Percentiles rank a stretch among this genome's conserved stretches.
Conservation (phyloP, 2,888 invertebrate species). For the Leptinotarsa peninsularis region DNA sequence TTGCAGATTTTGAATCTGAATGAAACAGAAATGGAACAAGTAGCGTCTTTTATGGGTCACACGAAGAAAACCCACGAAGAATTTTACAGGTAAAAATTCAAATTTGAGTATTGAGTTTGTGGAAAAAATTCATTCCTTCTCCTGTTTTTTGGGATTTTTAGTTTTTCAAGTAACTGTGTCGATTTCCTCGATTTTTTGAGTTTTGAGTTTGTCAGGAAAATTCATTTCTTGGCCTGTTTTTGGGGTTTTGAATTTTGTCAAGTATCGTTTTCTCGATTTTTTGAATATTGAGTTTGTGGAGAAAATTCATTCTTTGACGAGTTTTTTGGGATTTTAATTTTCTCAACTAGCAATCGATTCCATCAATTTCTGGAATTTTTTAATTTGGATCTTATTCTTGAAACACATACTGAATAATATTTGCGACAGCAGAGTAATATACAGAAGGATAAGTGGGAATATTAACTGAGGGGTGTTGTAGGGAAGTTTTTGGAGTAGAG, state of each 20-base stretch:
- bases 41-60: constrained; percentile 34
- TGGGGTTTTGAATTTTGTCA: not conserved
- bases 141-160: not conserved
- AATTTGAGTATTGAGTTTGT: not conserved
- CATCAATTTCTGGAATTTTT: not conserved
- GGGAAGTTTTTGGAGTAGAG: constrained; percentile 5
- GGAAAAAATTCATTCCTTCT: not conserved
- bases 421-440: constrained; percentile 1
- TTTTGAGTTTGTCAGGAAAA: not conserved
- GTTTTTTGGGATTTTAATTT: not conserved
- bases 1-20: constrained; percentile 31
- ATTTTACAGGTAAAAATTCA: constrained; percentile 28
- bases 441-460: not conserved
- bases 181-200: not conserved
- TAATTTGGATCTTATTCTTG: not conserved
- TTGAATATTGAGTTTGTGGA: not conserved
- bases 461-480: not conserved
- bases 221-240: not conserved
- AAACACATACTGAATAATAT: not conserved
- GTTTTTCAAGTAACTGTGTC: not conserved
- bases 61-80: constrained; percentile 32
- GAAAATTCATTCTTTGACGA: not conserved
- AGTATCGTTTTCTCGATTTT: not conserved
- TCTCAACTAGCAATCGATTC: not conserved
- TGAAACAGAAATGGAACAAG: constrained; percentile 32